Evolutionary conservation across 1,140 invertebrate genomes (phyloP).

Genomic region (Drosophila sp.): DNA sequence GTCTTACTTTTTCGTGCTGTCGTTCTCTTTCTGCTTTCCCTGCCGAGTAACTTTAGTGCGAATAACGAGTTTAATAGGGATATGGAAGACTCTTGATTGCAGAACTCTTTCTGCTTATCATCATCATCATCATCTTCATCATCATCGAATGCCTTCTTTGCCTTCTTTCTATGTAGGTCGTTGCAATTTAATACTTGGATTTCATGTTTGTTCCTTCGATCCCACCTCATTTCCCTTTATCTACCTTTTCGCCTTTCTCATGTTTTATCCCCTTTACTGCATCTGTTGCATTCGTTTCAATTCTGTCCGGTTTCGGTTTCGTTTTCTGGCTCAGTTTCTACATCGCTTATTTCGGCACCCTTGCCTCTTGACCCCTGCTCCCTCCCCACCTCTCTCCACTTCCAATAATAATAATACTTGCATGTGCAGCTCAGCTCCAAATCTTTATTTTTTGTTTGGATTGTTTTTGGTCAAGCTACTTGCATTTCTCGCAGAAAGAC

Average conservation of each 20-base stretch:
- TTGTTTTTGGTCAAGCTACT: constrained; percentile 20
- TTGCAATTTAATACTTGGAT: constrained; percentile 78
- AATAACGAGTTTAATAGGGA: constrained; percentile 11
- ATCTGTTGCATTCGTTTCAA: constrained; percentile 21
- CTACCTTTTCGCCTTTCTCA: not conserved
- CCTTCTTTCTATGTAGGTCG: constrained; percentile 77
- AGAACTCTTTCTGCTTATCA: constrained; percentile 21
- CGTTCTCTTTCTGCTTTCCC: not conserved
- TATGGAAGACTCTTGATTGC: constrained; percentile 22
- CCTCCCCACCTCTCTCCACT: no score
- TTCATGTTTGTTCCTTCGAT: constrained; percentile 33
- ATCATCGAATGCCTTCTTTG: constrained; percentile 7
- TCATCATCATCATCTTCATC: constrained; percentile 7
- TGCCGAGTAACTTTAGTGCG: constrained; percentile 1
- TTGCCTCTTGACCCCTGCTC: not conserved
- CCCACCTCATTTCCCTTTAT: not conserved
- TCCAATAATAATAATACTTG: no score
- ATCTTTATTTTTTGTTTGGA: constrained; percentile 32
- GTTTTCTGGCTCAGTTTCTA: constrained; percentile 50
- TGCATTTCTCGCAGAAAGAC: constrained; percentile 31
- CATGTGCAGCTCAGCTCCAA: constrained; percentile 60
- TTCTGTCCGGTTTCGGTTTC: constrained; percentile 45
- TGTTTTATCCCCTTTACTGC: not conserved
- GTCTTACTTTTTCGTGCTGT: not conserved
- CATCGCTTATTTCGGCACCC: constrained; percentile 37